Base-by-base conservation (phyloP, 2,113 vertebrate genomes). In the Ancistrus triradiatus region DNA sequence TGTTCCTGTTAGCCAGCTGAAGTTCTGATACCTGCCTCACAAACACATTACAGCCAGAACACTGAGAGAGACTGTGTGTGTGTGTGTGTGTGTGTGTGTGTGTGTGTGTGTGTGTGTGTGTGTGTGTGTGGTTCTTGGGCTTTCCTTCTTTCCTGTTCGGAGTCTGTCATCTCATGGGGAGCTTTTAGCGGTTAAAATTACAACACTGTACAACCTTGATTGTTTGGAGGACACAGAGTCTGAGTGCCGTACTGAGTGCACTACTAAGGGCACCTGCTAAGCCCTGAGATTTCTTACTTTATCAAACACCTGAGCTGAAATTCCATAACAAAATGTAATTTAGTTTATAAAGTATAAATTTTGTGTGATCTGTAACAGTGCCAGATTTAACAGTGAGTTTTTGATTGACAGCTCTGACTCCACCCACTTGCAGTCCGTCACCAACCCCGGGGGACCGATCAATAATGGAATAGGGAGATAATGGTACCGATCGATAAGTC, bases 401-500 rank as follows among this genome's bases (percentile, higher is more conserved):
- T 24, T 50, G 48, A 69, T 31, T 67, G 76, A 57, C 46, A 9
- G 44, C 13, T 80, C 70, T 79, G 75, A 78, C 75, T 76, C 66
- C 40, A 69, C 24, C 18, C 19, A 24, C 35, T 7, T 44, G 35
- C 72, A 70, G 76, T 59, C 52, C 72, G 27, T 49, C 75, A 70
- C 66, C 77, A 35, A 69, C 68, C 74, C 75, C 81, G 77, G 66
- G 74, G 74, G 51, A 62, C 78, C 79, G 80, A 85, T 85, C 84
- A 86, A 89, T 91, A 89, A 74, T 81, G 68, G 79, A 52, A 69
- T 76, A 83, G 86, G 87, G 90, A 84, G 83, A 38, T 82, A 81
- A 75, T 77, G 81, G 82, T 81, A 81, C 68, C 72, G 80, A 90
- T 92, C 89, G 77, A 85, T 90, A 82, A 56, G 77, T 77, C 78